Percentiles rank a stretch among this genome's conserved stretches.
phyloP scores from a whole-genome alignment of 2,888 invertebrate genomes.

The Agapetus fuscipes region DNA sequence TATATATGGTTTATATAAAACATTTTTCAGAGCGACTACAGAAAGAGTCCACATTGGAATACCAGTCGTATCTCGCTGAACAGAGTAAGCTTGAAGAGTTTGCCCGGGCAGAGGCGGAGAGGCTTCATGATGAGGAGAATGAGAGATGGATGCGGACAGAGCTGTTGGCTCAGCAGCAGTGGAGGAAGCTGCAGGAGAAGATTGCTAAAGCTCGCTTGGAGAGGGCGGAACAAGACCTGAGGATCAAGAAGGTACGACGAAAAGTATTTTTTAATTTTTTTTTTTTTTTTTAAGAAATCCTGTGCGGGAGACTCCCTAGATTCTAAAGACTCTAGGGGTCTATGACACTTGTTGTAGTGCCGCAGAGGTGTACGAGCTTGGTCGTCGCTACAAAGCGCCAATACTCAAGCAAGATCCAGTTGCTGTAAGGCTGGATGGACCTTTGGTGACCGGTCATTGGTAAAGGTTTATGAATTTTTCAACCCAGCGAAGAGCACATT shows the following conservation, averaged over 20 bases:
- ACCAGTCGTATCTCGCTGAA: constrained; percentile 43
- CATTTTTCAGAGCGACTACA: constrained; percentile 31
- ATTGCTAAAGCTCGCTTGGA: constrained; percentile 46
- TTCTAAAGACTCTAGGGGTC: no score
- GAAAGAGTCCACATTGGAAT: constrained; percentile 36
- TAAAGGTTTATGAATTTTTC: no score
- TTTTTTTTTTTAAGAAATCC: no score
- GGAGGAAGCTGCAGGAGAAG: constrained; percentile 50
- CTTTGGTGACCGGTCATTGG: no score
- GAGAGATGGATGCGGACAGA: constrained; percentile 60
- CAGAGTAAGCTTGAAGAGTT: constrained; percentile 44
- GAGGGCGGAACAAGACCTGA: constrained; percentile 49
- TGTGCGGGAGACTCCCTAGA: no score
- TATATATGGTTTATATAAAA: no score
- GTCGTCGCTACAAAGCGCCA: no score
- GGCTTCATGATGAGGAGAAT: constrained; percentile 46
- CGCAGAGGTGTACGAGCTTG: no score
- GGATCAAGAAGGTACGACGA: constrained; percentile 35
- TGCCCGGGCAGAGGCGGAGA: constrained; percentile 44
- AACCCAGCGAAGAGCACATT: no score
- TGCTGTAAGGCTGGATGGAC: no score
- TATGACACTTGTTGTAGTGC: no score
- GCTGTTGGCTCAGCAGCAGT: constrained; percentile 51
- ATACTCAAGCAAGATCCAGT: no score
- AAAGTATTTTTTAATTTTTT: neutral